A percentile compares a stretch with the other conserved stretches of the same genome.
phyloP scores from a whole-genome alignment of 2,113 vertebrate species.

The Leptocoma aspasia region DNA sequence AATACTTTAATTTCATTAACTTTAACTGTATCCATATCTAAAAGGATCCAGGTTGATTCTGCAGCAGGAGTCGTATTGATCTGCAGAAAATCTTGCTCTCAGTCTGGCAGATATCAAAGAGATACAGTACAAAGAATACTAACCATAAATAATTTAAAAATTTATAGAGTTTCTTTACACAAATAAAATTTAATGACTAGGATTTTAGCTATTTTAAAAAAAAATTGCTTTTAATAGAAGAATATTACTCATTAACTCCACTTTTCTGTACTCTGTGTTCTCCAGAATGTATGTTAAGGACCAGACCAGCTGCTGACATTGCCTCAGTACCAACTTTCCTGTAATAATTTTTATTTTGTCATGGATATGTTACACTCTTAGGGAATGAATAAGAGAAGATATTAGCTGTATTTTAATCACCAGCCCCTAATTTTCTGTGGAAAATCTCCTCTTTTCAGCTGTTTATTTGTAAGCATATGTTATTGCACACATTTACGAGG shows the following conservation, averaged over 20 bases:
- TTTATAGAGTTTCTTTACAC: neutral
- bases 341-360: neutral
- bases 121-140: neutral
- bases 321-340: neutral
- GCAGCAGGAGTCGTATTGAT: neutral
- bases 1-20: neutral
- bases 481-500: neutral
- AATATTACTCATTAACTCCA: neutral
- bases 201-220: neutral
- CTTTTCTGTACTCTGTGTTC: neutral
- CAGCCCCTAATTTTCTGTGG: accelerated
- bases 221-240: neutral
- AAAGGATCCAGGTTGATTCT: neutral
- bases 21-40: neutral
- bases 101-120: neutral
- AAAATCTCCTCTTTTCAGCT: neutral
- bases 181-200: neutral
- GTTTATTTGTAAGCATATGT: neutral
- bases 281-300: neutral
- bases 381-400: neutral
- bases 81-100: neutral
- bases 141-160: neutral
- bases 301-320: neutral
- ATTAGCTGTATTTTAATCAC: neutral
- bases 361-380: neutral